Evolutionary conservation across 2,797 vertebrate genomes (phyloP).

Genomic region (Melanogrammus aeglefinus): DNA sequence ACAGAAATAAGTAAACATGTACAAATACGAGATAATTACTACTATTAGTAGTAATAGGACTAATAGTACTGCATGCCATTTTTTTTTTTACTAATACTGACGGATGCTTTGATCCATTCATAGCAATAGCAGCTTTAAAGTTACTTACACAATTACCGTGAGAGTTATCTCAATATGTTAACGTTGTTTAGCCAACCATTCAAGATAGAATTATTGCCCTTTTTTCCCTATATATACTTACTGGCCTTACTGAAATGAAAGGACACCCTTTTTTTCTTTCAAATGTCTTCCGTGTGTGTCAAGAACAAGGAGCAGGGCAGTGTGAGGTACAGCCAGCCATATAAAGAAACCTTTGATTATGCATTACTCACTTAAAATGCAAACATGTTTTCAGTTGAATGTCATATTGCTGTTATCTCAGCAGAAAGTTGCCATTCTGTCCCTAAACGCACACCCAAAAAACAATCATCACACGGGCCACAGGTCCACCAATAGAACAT

Average conservation of each 20-base stretch:
- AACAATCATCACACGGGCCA: conserved; percentile 29
- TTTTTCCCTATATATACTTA: not conserved
- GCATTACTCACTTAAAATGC: conserved; percentile 56
- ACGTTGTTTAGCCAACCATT: not conserved
- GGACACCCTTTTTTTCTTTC: not conserved
- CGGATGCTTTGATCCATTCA: not conserved
- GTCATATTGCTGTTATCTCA: conserved; percentile 36
- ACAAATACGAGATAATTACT: not conserved
- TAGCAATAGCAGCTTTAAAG: not conserved
- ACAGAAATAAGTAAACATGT: not conserved
- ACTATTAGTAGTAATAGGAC: not conserved
- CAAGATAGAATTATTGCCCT: not conserved
- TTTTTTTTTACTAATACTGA: not conserved
- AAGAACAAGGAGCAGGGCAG: conserved; percentile 9
- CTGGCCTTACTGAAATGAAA: not conserved
- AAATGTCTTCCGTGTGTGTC: conserved; percentile 1
- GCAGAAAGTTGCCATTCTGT: conserved; percentile 30
- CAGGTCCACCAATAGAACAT: conserved; percentile 28
- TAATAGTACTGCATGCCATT: not conserved
- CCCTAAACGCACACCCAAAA: conserved; percentile 31
- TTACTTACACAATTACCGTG: no score
- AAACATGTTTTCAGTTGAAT: conserved; percentile 60
- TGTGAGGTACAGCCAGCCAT: conserved; percentile 20
- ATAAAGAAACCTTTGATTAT: conserved; percentile 46
- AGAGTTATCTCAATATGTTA: no score